Base-by-base conservation (phyloP, 2,797 vertebrate genomes). In the Dryobates pubescens region DNA sequence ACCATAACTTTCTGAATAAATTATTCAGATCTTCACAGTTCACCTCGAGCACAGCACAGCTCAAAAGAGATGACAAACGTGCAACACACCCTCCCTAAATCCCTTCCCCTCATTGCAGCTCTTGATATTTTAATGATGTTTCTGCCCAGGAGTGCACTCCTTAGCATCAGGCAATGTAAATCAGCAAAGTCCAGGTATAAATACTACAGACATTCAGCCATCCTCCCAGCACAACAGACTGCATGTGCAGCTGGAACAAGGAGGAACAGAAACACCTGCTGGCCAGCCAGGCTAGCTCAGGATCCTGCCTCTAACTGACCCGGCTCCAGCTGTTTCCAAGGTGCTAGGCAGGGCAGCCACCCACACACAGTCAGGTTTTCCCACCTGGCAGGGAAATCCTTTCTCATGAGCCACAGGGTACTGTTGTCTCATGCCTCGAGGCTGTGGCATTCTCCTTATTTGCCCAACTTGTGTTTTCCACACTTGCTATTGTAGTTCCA, bases 1-100 rank as follows among this genome's bases (percentile, higher is more conserved):
- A 87, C 58, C 73, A 64, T 68, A 92, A 84, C 79, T 94, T 93
- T 76, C 75, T 93, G 86, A 88, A 84, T 94, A 87, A 96, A 93
- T 95, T 84, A 94, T 90, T 95, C 77, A 90, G 61, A 72, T 73
- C 58, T 68, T 81, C 70, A 71, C 71, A 82, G 75, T 79, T 92
- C 84, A 72, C 49, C 56, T 41, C 29, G 76, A 87, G 63, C 43
- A 51, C 34, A 70, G 61, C 41, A 58, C 15, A 79, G 57, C 70
- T 77, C 91, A 65, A 64, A 89, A 78, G 54, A 75, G 56, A 67
- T 19, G 43, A 86, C 49, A 91, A 88, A 90, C 18, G 27, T 77
- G 38, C 0, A 3, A 80, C 3, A 1, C 16, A 8, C 0, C 76
- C 29, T 17, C 20, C 29, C 41, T 13, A 69, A 91, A 62, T 9